These are phyloP conservation scores for Atlantisia rogersi DNA, from an alignment of 2,113 vertebrate genomes.

Conservation along the genomic window DNA sequence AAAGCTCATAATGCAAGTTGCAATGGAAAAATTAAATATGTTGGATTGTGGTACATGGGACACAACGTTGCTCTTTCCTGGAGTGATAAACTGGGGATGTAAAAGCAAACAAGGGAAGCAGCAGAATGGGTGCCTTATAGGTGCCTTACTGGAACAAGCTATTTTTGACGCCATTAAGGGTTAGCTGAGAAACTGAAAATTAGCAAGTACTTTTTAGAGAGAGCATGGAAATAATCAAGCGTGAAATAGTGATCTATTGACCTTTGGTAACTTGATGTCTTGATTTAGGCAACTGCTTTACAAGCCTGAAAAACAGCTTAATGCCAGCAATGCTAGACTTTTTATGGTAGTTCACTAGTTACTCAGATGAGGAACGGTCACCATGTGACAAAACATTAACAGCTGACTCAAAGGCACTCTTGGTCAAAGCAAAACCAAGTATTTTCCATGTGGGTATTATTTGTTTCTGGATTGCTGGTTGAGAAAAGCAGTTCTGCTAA, in stretches of 20 bases:
- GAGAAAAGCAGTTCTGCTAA: not conserved
- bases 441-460: not conserved
- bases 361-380: not conserved
- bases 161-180: not conserved
- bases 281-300: constrained; percentile 38
- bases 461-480: not conserved
- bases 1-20: not conserved
- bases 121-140: not conserved
- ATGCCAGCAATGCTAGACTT: not conserved
- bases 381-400: constrained; percentile 33
- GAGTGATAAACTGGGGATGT: not conserved
- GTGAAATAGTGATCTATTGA: not conserved
- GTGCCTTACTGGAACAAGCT: not conserved
- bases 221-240: not conserved
- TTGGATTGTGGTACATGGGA: not conserved
- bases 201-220: not conserved
- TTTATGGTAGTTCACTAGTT: not conserved
- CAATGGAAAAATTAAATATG: not conserved
- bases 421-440: constrained; percentile 41
- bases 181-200: not conserved
- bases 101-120: not conserved
- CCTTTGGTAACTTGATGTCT: constrained; percentile 21
- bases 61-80: not conserved
- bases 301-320: constrained; percentile 29
- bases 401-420: constrained; percentile 21